These are phyloP conservation scores for Electrona antarctica DNA, from an alignment of 2,113 vertebrate species.

Conservation along the genomic window DNA sequence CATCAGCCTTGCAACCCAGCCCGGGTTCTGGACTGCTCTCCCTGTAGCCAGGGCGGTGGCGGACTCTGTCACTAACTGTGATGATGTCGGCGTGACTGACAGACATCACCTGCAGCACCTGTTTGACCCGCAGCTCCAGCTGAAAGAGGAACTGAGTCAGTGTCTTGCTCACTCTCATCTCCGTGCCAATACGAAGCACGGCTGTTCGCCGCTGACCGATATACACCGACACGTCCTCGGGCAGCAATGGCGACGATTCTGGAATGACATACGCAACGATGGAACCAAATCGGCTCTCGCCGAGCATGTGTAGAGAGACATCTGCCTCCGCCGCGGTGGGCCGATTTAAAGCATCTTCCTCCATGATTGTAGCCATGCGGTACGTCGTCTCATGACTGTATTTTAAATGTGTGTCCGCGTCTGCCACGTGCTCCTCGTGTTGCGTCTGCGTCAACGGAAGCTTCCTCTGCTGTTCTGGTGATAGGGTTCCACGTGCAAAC, in stretches of 20 bases:
- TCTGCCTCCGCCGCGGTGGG: slow-evolving; percentile 82
- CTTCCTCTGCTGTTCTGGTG: slow-evolving; percentile 83
- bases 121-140: slow-evolving; percentile 73
- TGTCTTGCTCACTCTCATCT: slow-evolving; percentile 59
- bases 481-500: slow-evolving; percentile 85
- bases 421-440: slow-evolving; percentile 81
- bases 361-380: slow-evolving; percentile 83
- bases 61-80: slow-evolving; percentile 84
- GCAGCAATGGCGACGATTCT: slow-evolving; percentile 81
- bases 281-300: slow-evolving; percentile 80
- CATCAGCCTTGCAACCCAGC: slow-evolving; percentile 65
- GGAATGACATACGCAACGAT: slow-evolving; percentile 88
- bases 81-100: slow-evolving; percentile 85
- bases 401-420: slow-evolving; percentile 77
- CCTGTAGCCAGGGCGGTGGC: slow-evolving; percentile 75
- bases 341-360: slow-evolving; percentile 83
- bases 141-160: slow-evolving; percentile 72
- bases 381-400: slow-evolving; percentile 84
- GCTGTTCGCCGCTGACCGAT: slow-evolving; percentile 87
- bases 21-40: slow-evolving; percentile 58
- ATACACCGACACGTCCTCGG: slow-evolving; percentile 81
- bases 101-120: slow-evolving; percentile 87
- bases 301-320: slow-evolving; percentile 74
- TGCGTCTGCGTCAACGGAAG: slow-evolving; percentile 81
- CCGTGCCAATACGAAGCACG: slow-evolving; percentile 64